Base-by-base conservation (phyloP, 1,140 invertebrate species). In the Druon quercuslanigerum region DNA sequence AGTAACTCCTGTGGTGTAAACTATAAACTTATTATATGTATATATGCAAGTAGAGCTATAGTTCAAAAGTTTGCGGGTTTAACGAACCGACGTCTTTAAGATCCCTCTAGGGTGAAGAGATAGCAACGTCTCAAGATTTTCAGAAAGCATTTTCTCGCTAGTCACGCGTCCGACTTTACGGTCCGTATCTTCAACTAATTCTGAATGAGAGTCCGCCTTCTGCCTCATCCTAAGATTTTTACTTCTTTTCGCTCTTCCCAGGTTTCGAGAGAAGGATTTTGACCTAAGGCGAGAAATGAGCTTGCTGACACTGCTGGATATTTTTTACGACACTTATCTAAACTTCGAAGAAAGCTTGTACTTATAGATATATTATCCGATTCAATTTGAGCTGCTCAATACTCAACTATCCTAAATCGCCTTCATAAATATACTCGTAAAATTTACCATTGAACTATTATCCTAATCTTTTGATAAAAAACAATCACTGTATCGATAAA, bases 81-180 rank as follows among this genome's bases (percentile, higher is more conserved):
- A 66, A 66, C 25, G 60, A 66, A 66, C 60, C 60, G 40, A 66
- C 14, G 20, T 40, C 40, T 66, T 66, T 40, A 16, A 46, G 33
- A 16, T 66, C 25, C 25, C 25, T 33, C 60, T 66, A 33, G 60
- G 25, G 16, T 8, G 14, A 33, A n/a, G 60, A 66, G 60, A 66
- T 66, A 66, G 60, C 25, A 66, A 66, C 25, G 60, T 66, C 46
- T 66, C 20, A 66, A n/a, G 25, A 66, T 66, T 46, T 66, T 66
- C 60, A 40, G 25, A 66, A 66, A 66, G 60, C 25, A 66, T 66
- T 66, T 40, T 66, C 60, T 40, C 60, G 20, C 9, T 6, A 54
- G 52, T 54, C 57, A 60, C 57, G 19, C 57, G 57, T 54, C 17
- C n/a, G n/a, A 54, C 52, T 54, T 54, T 54, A 17, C 17, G 52